Evolutionary conservation across 1,140 invertebrate species (phyloP).

Genomic region (Macrotrachela quadricornifera): DNA sequence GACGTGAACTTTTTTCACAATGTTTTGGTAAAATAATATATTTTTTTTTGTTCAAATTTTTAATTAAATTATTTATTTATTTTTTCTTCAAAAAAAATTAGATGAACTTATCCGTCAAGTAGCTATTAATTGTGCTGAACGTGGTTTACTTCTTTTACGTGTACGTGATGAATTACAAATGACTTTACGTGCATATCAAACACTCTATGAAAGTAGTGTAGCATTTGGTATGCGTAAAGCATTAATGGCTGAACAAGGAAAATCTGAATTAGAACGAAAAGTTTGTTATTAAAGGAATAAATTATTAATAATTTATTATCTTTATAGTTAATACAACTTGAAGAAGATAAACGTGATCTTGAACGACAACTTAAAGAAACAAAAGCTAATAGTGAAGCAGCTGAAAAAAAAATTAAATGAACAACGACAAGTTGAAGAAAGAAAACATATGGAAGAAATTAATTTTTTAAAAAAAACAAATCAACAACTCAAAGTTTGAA

Average conservation of each 20-base stretch:
- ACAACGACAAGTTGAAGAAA: slow-evolving; percentile 58
- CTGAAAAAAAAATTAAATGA: slow-evolving; percentile 59
- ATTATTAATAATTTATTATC: too few relatives aligned
- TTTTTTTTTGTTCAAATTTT: too few relatives aligned
- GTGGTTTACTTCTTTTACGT: slow-evolving; percentile 69
- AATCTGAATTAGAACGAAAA: slow-evolving; percentile 42
- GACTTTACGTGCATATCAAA: slow-evolving; percentile 79
- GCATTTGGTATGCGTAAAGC: slow-evolving; percentile 94
- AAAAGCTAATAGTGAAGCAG: slow-evolving; percentile 57
- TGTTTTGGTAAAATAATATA: slow-evolving; percentile 56
- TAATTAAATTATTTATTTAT: not conserved
- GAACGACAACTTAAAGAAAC: slow-evolving; percentile 57
- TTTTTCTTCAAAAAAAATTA: slow-evolving; percentile 20
- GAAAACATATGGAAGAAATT: slow-evolving; percentile 70
- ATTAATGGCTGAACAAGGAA: slow-evolving; percentile 50
- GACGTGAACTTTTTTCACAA: slow-evolving; percentile 77
- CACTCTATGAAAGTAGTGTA: slow-evolving; percentile 83
- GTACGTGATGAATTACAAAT: slow-evolving; percentile 83
- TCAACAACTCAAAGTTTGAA: slow-evolving; percentile 65
- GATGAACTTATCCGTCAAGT: slow-evolving; percentile 80
- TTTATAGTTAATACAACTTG: slow-evolving; percentile 10
- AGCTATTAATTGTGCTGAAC: slow-evolving; percentile 85
- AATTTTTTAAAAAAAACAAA: slow-evolving; percentile 75
- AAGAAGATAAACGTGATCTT: slow-evolving; percentile 46
- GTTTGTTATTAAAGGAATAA: slow-evolving; percentile 31